Percentiles rank a stretch among this genome's conserved stretches.
Conservation (phyloP, 2,888 invertebrate species). For the Folsomia candida region DNA sequence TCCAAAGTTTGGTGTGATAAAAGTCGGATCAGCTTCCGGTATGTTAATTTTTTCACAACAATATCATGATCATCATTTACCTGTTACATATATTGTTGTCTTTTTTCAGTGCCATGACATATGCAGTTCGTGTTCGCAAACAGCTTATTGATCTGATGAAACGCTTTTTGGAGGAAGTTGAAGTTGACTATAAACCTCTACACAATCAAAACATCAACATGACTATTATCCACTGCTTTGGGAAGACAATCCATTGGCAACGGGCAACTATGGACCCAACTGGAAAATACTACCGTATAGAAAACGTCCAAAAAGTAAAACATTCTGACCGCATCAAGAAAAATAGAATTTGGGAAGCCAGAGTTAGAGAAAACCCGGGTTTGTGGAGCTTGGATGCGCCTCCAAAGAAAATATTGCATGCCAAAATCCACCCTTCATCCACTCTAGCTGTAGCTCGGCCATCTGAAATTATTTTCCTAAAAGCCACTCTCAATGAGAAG, state of each 20-base stretch:
- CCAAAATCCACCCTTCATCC: conserved; percentile 43
- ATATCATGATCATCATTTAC: too few relatives aligned
- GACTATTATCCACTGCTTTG: conserved; percentile 68
- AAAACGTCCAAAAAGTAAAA: conserved; percentile 11
- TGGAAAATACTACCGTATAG: conserved; percentile 28
- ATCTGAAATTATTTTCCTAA: conserved; percentile 26
- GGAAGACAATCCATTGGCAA: conserved; percentile 80
- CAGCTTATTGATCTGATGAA: conserved; percentile 62
- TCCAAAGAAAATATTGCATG: conserved; percentile 16
- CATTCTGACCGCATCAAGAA: neutral
- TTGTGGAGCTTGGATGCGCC: neutral
- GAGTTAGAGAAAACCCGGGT: neutral
- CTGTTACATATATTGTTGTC: neutral
- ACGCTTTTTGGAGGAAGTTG: conserved; percentile 25
- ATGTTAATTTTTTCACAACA: too few relatives aligned
- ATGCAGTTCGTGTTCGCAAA: conserved; percentile 74
- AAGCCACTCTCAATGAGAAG: conserved; percentile 26
- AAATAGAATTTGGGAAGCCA: neutral
- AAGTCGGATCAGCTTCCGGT: conserved; percentile 40
- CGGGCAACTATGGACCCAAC: conserved; percentile 60
- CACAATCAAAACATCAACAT: conserved; percentile 53
- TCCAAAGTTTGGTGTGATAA: conserved; percentile 52
- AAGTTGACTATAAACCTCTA: neutral
- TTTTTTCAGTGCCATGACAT: conserved; percentile 67
- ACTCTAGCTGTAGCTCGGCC: conserved; percentile 25